phyloP scores from a whole-genome alignment of 1,140 invertebrate genomes.

The Arion vulgaris region DNA sequence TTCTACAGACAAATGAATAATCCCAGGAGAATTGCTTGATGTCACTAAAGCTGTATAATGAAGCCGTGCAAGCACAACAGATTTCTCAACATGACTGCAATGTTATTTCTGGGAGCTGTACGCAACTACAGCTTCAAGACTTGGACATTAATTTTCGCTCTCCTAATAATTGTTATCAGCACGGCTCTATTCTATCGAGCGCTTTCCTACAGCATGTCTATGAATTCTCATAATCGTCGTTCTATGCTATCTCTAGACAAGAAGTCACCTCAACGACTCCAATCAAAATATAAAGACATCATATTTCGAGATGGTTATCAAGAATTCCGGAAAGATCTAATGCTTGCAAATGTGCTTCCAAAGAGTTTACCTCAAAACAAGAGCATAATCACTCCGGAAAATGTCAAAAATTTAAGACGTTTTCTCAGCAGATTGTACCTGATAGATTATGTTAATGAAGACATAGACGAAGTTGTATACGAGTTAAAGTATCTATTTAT shows the following conservation, averaged over 20 bases:
- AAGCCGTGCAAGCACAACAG: too few species aligned
- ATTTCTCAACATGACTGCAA: too few species aligned
- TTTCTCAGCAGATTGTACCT: slow-evolving; percentile 38
- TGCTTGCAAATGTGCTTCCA: not conserved
- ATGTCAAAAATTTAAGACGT: not conserved
- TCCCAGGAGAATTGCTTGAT: too few species aligned
- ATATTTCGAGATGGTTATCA: not conserved
- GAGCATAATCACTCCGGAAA: not conserved
- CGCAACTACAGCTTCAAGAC: not conserved
- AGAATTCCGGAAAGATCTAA: not conserved
- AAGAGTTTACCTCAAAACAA: not conserved
- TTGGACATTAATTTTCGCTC: not conserved
- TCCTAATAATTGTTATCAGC: not conserved
- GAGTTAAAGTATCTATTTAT: slow-evolving; percentile 40
- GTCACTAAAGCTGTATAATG: too few species aligned
- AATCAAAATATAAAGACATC: not conserved
- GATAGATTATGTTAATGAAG: slow-evolving; percentile 43
- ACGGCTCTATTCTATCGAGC: not conserved
- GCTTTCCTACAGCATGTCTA: not conserved
- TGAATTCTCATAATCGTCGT: not conserved
- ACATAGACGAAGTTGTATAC: slow-evolving; percentile 50
- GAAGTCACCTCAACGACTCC: not conserved
- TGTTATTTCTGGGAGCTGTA: not conserved
- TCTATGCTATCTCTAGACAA: not conserved
- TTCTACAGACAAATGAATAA: too few species aligned